phyloP scores from a whole-genome alignment of 2,113 vertebrate species.

The Cebus imitator region DNA sequence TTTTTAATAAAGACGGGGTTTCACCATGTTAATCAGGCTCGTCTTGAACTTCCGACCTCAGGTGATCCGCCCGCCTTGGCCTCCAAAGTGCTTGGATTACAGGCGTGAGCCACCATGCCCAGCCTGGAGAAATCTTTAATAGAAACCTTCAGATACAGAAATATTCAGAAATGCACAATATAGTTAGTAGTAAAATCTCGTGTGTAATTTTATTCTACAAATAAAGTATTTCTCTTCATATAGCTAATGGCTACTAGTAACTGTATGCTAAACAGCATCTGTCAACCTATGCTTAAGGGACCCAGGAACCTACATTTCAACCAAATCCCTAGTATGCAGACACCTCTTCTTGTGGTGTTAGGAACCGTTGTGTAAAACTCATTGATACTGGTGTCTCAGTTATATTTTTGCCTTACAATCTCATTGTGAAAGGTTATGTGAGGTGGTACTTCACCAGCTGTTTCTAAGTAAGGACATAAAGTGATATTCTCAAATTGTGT shows the following conservation, averaged over 20 bases:
- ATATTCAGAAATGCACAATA: not conserved
- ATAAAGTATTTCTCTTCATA: not conserved
- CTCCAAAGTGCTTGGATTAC: too few relatives aligned
- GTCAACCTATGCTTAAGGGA: not conserved
- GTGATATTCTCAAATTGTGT: not conserved
- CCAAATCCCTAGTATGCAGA: not conserved
- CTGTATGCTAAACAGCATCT: not conserved
- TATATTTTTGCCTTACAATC: not conserved
- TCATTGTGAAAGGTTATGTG: not conserved
- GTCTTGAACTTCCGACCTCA: too few relatives aligned
- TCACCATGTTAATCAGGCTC: too few relatives aligned
- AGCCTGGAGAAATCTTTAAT: conserved; percentile 18
- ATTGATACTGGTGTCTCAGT: not conserved
- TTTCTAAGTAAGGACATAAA: conserved; percentile 6
- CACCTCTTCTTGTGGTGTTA: not conserved
- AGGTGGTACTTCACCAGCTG: not conserved
- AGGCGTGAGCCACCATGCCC: too few relatives aligned
- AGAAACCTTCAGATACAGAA: not conserved
- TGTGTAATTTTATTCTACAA: not conserved
- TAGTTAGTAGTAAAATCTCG: not conserved
- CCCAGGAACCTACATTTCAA: not conserved
- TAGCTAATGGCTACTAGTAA: not conserved
- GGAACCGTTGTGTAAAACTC: not conserved
- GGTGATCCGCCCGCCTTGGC: too few relatives aligned
- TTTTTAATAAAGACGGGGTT: too few relatives aligned